Evolutionary conservation across 2,113 vertebrate genomes (phyloP).

Genomic region (Podarcis muralis): DNA sequence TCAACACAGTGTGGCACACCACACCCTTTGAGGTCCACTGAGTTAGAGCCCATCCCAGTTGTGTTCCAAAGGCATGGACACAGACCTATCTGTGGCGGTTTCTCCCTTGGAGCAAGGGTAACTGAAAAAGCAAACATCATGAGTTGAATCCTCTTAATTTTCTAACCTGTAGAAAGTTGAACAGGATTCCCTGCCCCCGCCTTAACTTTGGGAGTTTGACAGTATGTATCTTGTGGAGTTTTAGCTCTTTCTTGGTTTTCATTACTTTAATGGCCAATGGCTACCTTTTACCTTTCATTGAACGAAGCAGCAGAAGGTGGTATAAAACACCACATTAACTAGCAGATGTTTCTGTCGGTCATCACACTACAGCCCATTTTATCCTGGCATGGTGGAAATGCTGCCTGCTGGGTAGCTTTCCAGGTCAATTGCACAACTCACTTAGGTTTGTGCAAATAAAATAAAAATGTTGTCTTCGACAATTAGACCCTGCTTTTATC

Average conservation of each 20-base stretch:
- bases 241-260: neutral
- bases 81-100: neutral
- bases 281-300: neutral
- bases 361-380: neutral
- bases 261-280: neutral
- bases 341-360: neutral
- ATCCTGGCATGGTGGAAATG: too few relatives aligned
- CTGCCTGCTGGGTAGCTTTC: neutral
- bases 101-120: neutral
- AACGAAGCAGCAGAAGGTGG: neutral
- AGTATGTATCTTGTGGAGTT: neutral
- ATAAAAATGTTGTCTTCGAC: neutral
- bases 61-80: too few relatives aligned
- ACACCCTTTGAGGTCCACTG: too few relatives aligned
- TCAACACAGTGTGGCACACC: too few relatives aligned
- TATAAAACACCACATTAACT: neutral
- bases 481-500: neutral
- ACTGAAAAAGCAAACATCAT: too few relatives aligned
- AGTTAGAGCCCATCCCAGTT: too few relatives aligned
- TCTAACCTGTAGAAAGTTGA: neutral
- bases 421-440: conserved; percentile 1
- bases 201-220: neutral
- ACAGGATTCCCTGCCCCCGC: neutral
- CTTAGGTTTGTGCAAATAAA: neutral
- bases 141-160: neutral